Evolutionary conservation across 2,797 vertebrate genomes (phyloP).

Genomic region (Enteromius thamalakanensis): DNA sequence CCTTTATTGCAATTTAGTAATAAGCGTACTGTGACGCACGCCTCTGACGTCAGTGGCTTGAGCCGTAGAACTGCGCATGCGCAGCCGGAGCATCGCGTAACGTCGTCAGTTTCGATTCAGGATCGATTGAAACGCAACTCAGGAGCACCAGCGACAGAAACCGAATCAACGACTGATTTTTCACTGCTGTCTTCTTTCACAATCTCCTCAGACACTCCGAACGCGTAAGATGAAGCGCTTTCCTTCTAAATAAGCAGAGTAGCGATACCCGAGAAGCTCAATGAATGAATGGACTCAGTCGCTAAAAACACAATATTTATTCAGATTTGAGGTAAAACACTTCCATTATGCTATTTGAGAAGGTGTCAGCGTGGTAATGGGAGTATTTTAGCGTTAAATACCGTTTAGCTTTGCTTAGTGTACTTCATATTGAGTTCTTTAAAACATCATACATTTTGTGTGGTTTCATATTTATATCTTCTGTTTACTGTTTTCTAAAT

Average conservation of each 20-base stretch:
- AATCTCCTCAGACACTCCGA: not conserved
- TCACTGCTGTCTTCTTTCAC: no score
- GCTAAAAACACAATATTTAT: not conserved
- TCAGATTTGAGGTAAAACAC: not conserved
- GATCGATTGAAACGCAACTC: not conserved
- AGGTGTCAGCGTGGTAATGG: not conserved
- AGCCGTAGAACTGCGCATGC: not conserved
- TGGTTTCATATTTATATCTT: not conserved
- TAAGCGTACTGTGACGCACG: not conserved
- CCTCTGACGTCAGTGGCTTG: not conserved
- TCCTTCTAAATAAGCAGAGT: not conserved
- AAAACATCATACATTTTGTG: not conserved
- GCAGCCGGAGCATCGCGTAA: not conserved
- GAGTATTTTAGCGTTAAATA: not conserved
- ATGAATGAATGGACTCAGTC: not conserved
- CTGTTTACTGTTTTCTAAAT: not conserved
- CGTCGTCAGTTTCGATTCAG: slow-evolving; percentile 21
- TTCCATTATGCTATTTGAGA: no score
- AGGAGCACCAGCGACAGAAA: not conserved
- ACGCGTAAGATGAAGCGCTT: not conserved
- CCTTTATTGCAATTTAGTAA: no score
- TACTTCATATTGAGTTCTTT: not conserved
- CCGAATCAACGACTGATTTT: no score
- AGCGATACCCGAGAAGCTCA: not conserved
- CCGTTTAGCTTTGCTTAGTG: not conserved